Evolutionary conservation across 2,797 vertebrate genomes (phyloP).

Genomic region (Rallus crepitans): DNA sequence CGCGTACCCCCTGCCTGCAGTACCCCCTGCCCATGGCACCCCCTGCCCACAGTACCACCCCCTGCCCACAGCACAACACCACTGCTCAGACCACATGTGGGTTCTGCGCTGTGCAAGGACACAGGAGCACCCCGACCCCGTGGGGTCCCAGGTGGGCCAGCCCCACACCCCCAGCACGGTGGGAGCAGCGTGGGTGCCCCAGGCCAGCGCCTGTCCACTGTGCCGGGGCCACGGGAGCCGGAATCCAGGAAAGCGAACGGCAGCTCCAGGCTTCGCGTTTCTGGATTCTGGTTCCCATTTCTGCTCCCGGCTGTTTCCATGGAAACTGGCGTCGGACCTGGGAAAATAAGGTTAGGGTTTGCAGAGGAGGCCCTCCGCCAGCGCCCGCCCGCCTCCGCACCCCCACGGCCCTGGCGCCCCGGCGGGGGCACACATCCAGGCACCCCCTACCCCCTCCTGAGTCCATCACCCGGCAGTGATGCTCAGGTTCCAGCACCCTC

Average conservation of each 20-base stretch:
- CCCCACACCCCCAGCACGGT: fast-evolving
- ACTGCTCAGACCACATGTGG: fast-evolving
- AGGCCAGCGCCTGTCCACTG: not conserved
- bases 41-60: not conserved
- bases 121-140: not conserved
- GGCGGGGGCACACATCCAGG: fast-evolving
- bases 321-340: slow-evolving; percentile 78
- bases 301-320: slow-evolving; percentile 78
- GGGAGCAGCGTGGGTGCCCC: not conserved
- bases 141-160: fast-evolving
- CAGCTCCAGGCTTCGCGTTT: slow-evolving; percentile 68
- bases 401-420: not conserved
- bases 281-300: slow-evolving; percentile 77
- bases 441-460: not conserved
- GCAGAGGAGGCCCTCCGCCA: slow-evolving; percentile 60
- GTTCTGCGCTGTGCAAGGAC: not conserved
- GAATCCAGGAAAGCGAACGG: slow-evolving; percentile 69
- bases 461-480: not conserved
- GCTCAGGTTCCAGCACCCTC: not conserved
- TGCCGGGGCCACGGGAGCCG: not conserved
- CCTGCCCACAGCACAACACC: not conserved
- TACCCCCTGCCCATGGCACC: not conserved
- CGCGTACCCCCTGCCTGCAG: not conserved
- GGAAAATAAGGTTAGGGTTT: slow-evolving; percentile 79
- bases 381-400: not conserved